Evolutionary conservation across 2,888 invertebrate genomes (phyloP).

Genomic region (Serrognathus titanus): DNA sequence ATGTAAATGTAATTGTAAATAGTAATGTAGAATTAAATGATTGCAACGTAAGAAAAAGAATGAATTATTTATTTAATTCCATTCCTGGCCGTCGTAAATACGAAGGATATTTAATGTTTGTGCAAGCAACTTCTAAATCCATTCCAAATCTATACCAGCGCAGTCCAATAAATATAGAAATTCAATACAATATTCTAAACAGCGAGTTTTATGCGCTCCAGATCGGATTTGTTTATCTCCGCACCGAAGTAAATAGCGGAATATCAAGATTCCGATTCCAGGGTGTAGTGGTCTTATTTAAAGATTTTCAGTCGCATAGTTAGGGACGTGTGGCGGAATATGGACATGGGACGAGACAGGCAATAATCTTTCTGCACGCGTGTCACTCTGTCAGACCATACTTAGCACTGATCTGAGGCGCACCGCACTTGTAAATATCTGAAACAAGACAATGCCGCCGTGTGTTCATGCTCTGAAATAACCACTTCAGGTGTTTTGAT

Average conservation of each 20-base stretch:
- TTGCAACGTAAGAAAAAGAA: not conserved
- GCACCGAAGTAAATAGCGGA: constrained; percentile 2
- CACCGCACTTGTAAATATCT: constrained; percentile 21
- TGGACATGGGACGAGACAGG: constrained; percentile 18
- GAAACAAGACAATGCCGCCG: constrained; percentile 22
- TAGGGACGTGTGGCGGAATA: constrained; percentile 5
- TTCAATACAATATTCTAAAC: constrained; percentile 16
- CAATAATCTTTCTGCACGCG: constrained; percentile 37
- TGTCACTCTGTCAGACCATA: constrained; percentile 30
- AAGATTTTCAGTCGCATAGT: not conserved
- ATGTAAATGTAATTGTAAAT: too few relatives aligned
- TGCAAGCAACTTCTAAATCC: constrained; percentile 8
- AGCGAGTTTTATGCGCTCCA: constrained; percentile 10
- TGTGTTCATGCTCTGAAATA: not conserved
- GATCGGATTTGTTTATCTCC: constrained; percentile 12
- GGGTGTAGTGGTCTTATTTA: constrained; percentile 1
- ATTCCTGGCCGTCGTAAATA: constrained; percentile 4
- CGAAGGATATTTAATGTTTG: constrained; percentile 11
- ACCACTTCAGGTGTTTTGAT: constrained; percentile 3
- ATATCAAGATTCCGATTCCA: constrained; percentile 2
- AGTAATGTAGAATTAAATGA: too few relatives aligned
- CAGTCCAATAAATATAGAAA: constrained; percentile 12
- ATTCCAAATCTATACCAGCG: constrained; percentile 8
- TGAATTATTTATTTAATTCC: constrained; percentile 2
- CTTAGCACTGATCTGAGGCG: constrained; percentile 25